phyloP scores from a whole-genome alignment of 2,888 invertebrate species.

The Polydrusus cervinus region DNA sequence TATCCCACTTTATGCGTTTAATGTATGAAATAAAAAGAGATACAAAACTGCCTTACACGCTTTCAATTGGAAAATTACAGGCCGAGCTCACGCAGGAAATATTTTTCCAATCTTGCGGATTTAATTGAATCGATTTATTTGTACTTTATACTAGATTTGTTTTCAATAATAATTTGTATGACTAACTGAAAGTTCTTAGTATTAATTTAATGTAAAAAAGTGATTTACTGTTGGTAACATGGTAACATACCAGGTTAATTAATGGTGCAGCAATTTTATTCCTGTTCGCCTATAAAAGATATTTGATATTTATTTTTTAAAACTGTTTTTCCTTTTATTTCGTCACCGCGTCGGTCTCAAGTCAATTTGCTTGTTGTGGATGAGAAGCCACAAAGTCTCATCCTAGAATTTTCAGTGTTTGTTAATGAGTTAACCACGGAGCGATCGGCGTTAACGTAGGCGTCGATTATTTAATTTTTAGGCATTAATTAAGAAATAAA shows the following conservation, averaged over 20 bases:
- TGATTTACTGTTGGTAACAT: not conserved
- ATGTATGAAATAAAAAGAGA: conserved; percentile 22
- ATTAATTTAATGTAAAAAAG: not conserved
- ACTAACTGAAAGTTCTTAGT: not conserved
- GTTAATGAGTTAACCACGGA: no score
- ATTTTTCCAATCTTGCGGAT: conserved; percentile 28
- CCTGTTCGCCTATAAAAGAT: no score
- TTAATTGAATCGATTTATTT: conserved; percentile 45
- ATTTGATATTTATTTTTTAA: no score
- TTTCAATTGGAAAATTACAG: conserved; percentile 11
- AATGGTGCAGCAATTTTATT: no score
- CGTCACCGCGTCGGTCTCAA: no score
- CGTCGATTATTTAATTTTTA: no score
- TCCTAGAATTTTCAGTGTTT: no score
- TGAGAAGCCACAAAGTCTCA: no score
- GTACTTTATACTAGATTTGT: conserved; percentile 19
- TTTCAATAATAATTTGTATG: not conserved
- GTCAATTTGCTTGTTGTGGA: no score
- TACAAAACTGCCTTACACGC: not conserved
- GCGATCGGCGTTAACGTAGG: no score
- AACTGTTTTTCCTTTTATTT: no score
- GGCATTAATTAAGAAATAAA: no score
- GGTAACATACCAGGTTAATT: not conserved
- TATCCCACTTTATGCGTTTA: conserved; percentile 35
- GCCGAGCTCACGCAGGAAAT: conserved; percentile 38